phyloP scores from a whole-genome alignment of 2,888 invertebrate species.

The Megalurothrips usitatus region DNA sequence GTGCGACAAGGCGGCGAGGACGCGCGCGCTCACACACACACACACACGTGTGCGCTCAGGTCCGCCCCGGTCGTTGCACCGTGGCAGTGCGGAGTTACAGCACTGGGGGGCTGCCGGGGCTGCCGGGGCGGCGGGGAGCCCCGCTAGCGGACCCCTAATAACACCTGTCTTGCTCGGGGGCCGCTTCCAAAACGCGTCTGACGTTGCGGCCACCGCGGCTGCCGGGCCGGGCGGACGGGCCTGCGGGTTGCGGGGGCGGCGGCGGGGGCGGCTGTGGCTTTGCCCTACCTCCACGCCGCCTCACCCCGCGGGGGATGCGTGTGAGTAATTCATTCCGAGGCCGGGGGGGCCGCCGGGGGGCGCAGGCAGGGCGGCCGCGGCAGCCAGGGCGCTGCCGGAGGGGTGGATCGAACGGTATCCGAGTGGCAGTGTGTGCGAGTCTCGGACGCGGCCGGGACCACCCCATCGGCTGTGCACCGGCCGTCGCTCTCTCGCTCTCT shows the following conservation, averaged over 20 bases:
- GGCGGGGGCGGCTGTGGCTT: neutral
- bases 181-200: conserved; percentile 16
- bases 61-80: too few species aligned
- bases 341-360: neutral
- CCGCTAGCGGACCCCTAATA: neutral
- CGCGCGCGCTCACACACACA: too few species aligned
- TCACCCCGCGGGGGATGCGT: too few species aligned
- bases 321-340: neutral
- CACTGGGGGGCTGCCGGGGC: neutral
- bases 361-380: neutral
- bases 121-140: neutral
- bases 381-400: neutral
- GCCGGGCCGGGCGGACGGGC: neutral
- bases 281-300: too few species aligned
- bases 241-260: neutral
- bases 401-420: neutral
- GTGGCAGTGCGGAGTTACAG: too few species aligned
- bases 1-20: too few species aligned
- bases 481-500: too few species aligned
- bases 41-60: too few species aligned
- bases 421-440: too few species aligned
- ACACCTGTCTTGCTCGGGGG: conserved; percentile 13
- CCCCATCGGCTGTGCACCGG: too few species aligned
- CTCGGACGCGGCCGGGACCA: too few species aligned
- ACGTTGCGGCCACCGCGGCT: neutral